phyloP scores from a whole-genome alignment of 2,113 vertebrate genomes.

The Phylloscopus trochiloides region DNA sequence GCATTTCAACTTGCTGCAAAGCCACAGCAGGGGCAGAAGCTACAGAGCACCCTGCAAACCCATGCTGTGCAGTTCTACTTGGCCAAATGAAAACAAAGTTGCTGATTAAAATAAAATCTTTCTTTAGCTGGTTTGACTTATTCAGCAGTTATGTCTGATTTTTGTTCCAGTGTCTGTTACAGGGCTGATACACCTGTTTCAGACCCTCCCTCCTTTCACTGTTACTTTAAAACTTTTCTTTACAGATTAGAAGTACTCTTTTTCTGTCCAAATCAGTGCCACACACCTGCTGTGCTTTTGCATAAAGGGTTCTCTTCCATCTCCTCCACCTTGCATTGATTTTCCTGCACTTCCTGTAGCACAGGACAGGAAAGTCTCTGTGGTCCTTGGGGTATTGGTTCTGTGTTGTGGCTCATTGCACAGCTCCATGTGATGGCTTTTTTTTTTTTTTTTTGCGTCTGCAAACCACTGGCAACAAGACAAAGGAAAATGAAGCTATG shows the following conservation, averaged over 20 bases:
- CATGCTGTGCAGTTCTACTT: background rate
- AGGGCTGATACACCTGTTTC: background rate
- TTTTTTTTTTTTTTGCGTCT: background rate
- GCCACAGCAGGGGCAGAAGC: background rate
- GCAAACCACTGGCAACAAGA: background rate
- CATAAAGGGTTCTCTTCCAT: background rate
- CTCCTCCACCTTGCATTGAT: background rate
- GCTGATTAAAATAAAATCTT: background rate
- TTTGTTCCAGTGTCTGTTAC: background rate
- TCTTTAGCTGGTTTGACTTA: background rate
- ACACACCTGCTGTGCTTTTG: constrained; percentile 8
- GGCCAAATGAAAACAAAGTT: background rate
- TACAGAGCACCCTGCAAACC: background rate
- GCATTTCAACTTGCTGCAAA: background rate
- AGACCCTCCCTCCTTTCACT: background rate
- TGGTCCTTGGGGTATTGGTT: background rate
- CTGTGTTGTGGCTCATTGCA: background rate
- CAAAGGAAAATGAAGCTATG: background rate
- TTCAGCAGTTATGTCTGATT: background rate
- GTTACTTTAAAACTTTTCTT: background rate
- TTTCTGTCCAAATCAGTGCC: background rate
- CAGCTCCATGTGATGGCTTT: background rate
- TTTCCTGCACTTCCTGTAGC: constrained; percentile 41
- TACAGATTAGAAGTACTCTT: background rate
- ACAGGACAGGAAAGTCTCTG: background rate